Evolutionary conservation across 2,113 vertebrate genomes (phyloP).

Genomic region (Clupea harengus): DNA sequence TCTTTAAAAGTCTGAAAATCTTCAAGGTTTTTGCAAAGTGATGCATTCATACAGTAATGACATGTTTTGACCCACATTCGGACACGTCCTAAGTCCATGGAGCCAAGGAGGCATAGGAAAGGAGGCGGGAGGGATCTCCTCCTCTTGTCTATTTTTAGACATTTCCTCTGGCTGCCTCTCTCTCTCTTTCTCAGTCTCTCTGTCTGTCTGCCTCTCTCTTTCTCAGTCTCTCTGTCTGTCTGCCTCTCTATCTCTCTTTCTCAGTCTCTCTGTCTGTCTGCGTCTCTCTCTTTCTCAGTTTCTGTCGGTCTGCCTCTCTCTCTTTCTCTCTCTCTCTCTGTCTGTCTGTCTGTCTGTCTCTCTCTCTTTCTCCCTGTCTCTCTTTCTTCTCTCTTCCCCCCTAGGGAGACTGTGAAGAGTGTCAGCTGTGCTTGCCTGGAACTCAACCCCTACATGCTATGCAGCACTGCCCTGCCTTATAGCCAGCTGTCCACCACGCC

Average conservation of each 20-base stretch:
- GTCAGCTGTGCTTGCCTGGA: slow-evolving; percentile 64
- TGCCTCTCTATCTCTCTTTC: slow-evolving; percentile 18
- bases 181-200: neutral
- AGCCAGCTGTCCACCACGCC: slow-evolving; percentile 67
- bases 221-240: neutral
- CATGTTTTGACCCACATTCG: slow-evolving; percentile 15
- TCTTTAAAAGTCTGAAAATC: neutral
- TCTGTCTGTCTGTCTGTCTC: neutral
- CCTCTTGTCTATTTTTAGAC: slow-evolving; percentile 22
- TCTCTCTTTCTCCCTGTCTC: slow-evolving; percentile 36
- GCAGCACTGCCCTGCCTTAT: slow-evolving; percentile 52
- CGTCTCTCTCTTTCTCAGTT: neutral
- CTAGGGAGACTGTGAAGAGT: slow-evolving; percentile 39
- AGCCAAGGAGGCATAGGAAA: neutral
- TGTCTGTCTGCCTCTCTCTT: neutral
- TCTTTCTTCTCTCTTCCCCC: slow-evolving; percentile 39
- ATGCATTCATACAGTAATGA: neutral
- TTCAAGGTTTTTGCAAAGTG: neutral
- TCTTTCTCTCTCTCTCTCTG: neutral
- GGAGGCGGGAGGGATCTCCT: neutral
- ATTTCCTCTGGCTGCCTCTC: neutral
- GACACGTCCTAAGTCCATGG: slow-evolving; percentile 10
- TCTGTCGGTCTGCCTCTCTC: neutral
- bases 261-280: neutral
- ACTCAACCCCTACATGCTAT: slow-evolving; percentile 62